Base-by-base conservation (phyloP, 2,888 invertebrate species). In the Oscheius sp. region DNA sequence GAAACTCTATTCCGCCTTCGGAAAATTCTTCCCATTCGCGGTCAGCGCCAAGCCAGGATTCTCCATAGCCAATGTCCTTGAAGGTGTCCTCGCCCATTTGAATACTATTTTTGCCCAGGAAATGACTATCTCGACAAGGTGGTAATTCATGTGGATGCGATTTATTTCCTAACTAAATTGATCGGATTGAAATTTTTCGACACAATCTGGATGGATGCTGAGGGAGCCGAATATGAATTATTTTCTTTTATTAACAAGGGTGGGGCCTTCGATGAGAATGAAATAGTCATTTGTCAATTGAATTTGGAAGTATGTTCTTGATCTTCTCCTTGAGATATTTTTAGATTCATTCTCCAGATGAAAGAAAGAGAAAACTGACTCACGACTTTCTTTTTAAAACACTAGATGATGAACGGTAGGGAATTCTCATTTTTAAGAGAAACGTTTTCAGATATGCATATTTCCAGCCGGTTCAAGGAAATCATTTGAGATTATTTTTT, bases 141-240 rank as follows among this genome's bases (percentile, higher is more conserved):
- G 50, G 73, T 73, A 1, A 53, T 73, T 3, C 63, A 73, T 23
- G 67, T 73, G 15, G 70, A 73, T 46, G 52, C 70, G 3, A 33
- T 65, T 37, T 70, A 70, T 48, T 73, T 73, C 37, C 33, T 73
- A 5, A 63, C 64, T 4, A 37, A 67, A 31, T 29, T 73, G 17
- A 23, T 73, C 42, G 63, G 45, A 17, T 61, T 69, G 6, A 48
- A 61, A 61, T 65, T 52, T 29, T 67, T 70, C 33, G 73, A 73
- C 39, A 46, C 66, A 45, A 23, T 73, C 8, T 73, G 73, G 73
- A 67, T 73, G 65, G 73, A 73, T 20, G 64, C 65, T 15, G 73
- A 73, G 33, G 64, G 64, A 1, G 73, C 73, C 20, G 73, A 73
- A 46, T 73, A 73, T 57, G 73, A 67, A 33, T 46, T 73, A 1